Conservation (phyloP, 2,113 vertebrate genomes). For the Nettapus auritus region DNA sequence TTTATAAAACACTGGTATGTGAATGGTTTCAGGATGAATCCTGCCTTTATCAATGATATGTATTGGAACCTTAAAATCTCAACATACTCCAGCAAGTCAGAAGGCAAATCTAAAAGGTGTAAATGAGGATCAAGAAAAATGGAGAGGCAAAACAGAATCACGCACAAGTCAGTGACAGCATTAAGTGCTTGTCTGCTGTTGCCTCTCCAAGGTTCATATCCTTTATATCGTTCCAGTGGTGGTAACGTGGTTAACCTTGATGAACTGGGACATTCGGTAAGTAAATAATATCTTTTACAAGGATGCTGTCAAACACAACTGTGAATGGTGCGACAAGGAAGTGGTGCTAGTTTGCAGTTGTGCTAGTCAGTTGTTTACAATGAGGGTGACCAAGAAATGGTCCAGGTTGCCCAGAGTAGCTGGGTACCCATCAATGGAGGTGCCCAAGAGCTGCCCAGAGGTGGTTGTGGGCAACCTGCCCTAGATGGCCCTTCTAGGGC, state of each 20-base stretch:
- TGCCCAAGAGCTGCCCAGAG: not conserved
- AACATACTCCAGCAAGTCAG: not conserved
- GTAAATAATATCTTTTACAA: not conserved
- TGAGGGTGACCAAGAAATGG: rapidly evolving
- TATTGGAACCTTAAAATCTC: not conserved
- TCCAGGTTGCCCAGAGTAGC: not conserved
- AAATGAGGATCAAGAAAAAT: not conserved
- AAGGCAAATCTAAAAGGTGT: not conserved
- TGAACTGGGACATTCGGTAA: not conserved
- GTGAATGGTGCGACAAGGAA: not conserved
- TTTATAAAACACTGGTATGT: not conserved
- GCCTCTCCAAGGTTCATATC: not conserved
- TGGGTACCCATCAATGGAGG: not conserved
- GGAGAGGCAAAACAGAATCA: not conserved
- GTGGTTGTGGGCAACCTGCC: not conserved
- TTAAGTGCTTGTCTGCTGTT: not conserved
- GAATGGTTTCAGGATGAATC: not conserved
- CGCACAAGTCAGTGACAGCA: not conserved
- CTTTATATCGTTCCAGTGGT: not conserved
- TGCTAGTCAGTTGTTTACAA: not conserved
- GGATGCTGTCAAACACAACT: not conserved
- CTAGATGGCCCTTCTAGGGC: not conserved
- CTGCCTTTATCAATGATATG: not conserved
- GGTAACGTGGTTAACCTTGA: not conserved
- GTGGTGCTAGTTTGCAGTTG: not conserved